A percentile compares a stretch with the other conserved stretches of the same genome.
These are phyloP conservation scores for Phortica variegata DNA, from an alignment of 1,140 invertebrate species.

Conservation along the genomic window DNA sequence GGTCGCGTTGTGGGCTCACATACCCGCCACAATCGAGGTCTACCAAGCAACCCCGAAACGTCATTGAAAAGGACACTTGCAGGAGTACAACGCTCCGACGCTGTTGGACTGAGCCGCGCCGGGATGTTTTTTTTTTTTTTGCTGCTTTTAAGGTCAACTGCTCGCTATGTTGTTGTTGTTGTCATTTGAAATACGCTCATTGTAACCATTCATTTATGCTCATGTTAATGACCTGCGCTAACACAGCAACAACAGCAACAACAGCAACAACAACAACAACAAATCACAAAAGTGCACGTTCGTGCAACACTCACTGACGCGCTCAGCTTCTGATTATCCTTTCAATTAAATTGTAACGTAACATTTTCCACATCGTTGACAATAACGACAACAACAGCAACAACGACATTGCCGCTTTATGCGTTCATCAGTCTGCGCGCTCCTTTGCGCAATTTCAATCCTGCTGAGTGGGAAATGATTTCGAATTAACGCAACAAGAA, in stretches of 20 bases:
- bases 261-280: too few species aligned
- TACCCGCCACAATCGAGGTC: slow-evolving; percentile 50
- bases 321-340: slow-evolving; percentile 53
- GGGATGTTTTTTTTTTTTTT: background rate
- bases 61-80: slow-evolving; percentile 52
- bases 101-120: slow-evolving; percentile 26
- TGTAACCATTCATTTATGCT: slow-evolving; percentile 29
- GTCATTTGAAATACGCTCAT: background rate
- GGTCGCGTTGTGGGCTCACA: slow-evolving; percentile 41
- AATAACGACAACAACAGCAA: slow-evolving; percentile 18
- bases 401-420: too few species aligned
- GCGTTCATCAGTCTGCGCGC: too few species aligned
- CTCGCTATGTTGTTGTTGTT: slow-evolving; percentile 47
- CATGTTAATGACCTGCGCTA: too few species aligned
- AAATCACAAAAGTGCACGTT: too few species aligned
- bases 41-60: slow-evolving; percentile 46
- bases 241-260: too few species aligned
- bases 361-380: slow-evolving; percentile 49
- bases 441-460: too few species aligned
- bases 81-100: slow-evolving; percentile 48
- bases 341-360: slow-evolving; percentile 55
- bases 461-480: too few species aligned
- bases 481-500: too few species aligned
- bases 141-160: slow-evolving; percentile 27
- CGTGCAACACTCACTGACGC: too few species aligned